Conservation (phyloP, 2,113 vertebrate genomes). For the Geothlypis trichas region DNA sequence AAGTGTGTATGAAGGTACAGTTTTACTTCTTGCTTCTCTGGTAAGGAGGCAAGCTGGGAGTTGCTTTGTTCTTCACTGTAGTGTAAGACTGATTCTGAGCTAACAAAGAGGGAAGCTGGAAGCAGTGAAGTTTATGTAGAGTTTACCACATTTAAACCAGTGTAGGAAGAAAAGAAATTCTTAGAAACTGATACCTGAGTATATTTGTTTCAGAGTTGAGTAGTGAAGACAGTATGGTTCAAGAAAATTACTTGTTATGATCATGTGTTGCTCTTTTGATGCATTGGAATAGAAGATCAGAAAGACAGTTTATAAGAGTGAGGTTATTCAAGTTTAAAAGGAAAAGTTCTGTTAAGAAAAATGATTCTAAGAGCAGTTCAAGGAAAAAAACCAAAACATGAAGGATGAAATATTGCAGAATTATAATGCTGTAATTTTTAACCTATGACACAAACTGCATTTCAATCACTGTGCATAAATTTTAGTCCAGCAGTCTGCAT, state of each 20-base stretch:
- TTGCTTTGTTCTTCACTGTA: neutral
- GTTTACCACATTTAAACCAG: neutral
- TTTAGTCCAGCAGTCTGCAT: neutral
- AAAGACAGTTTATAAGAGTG: neutral
- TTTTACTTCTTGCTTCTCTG: neutral
- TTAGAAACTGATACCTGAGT: neutral
- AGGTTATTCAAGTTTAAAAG: neutral
- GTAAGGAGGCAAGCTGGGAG: neutral
- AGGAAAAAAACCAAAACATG: neutral
- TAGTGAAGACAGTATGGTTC: neutral
- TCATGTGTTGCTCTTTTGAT: neutral
- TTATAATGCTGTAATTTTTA: conserved; percentile 7
- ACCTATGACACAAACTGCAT: neutral
- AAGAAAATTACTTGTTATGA: neutral
- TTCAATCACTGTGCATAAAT: neutral
- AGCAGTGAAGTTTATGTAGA: neutral
- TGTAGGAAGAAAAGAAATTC: neutral
- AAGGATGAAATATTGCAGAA: neutral
- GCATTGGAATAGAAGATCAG: neutral
- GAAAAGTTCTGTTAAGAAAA: neutral
- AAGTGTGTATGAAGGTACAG: neutral
- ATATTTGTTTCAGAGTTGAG: neutral
- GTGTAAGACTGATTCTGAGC: neutral
- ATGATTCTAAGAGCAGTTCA: neutral
- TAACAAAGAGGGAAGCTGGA: neutral